These are phyloP conservation scores for Teleiodes luculella DNA, from an alignment of 2,888 invertebrate species.

Conservation along the genomic window DNA sequence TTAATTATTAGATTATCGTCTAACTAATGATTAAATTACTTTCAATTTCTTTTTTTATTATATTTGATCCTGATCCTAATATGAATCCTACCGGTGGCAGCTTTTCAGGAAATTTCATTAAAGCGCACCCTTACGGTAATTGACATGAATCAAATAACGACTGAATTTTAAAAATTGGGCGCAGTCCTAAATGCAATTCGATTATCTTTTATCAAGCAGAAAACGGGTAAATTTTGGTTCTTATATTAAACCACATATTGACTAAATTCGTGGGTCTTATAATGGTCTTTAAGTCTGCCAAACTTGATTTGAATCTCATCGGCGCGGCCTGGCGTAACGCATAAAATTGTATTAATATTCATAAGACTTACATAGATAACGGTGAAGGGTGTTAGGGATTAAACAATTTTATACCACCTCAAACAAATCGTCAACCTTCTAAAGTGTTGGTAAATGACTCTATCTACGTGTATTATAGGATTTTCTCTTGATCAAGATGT, in stretches of 20 bases:
- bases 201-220: constrained; percentile 31
- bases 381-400: not conserved
- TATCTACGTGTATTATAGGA: too few species aligned
- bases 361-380: not conserved
- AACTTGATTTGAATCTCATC: not conserved
- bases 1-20: too few species aligned
- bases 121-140: constrained; percentile 32
- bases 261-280: too few species aligned
- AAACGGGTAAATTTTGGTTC: not conserved
- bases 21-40: too few species aligned
- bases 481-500: too few species aligned
- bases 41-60: too few species aligned
- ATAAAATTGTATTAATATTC: constrained; percentile 27
- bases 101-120: constrained; percentile 8
- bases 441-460: too few species aligned
- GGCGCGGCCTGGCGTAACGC: constrained; percentile 28
- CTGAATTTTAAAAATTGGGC: constrained; percentile 46
- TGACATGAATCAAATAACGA: constrained; percentile 41
- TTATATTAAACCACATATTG: not conserved
- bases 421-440: too few species aligned
- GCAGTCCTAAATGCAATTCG: constrained; percentile 39
- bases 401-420: too few species aligned
- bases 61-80: not conserved
- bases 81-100: not conserved
- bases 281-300: not conserved